These are phyloP conservation scores for Odontophorus gujanensis DNA, from an alignment of 2,113 vertebrate species.

Conservation along the genomic window DNA sequence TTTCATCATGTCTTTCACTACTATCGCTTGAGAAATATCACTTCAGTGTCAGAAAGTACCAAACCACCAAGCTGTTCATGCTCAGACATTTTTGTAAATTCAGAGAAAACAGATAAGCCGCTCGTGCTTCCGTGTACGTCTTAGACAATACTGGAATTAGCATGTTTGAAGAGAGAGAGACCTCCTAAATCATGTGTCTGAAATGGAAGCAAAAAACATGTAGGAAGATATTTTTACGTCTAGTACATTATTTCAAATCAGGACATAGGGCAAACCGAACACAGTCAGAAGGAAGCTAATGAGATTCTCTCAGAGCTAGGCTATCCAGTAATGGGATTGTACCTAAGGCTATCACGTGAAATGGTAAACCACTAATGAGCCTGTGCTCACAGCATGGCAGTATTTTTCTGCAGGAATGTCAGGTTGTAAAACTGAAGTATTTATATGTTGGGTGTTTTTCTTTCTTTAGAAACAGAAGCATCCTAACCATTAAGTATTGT, in stretches of 20 bases:
- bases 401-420: background rate
- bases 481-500: background rate
- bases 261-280: background rate
- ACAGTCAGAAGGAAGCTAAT: background rate
- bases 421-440: background rate
- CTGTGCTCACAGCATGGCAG: background rate
- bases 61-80: background rate
- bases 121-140: background rate
- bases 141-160: background rate
- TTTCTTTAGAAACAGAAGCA: background rate
- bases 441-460: background rate
- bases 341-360: background rate
- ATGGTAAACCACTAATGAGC: background rate
- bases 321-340: constrained; percentile 12
- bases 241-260: background rate
- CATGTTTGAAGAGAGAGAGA: background rate
- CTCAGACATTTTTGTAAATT: background rate
- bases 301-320: background rate
- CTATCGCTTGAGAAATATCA: constrained; percentile 9
- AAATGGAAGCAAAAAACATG: background rate
- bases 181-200: background rate
- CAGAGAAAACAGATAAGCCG: background rate
- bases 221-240: background rate
- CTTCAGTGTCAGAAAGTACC: background rate
- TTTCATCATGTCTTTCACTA: background rate